Percentiles rank a stretch among this genome's conserved stretches.
These are phyloP conservation scores for Cardiocondyla obscurior DNA, from an alignment of 1,140 invertebrate genomes.

Conservation along the genomic window DNA sequence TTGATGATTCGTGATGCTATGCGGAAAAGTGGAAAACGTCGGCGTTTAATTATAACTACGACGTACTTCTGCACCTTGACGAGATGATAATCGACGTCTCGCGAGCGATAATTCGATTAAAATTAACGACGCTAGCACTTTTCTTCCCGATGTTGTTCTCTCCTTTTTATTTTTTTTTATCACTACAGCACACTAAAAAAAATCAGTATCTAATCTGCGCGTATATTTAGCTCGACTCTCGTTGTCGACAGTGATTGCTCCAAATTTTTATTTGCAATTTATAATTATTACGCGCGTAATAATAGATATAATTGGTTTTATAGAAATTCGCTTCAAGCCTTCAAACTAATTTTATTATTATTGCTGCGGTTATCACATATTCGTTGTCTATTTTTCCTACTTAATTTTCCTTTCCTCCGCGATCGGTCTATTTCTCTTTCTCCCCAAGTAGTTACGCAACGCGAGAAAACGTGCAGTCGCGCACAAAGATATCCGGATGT, in stretches of 20 bases:
- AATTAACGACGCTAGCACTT: not conserved
- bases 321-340: not conserved
- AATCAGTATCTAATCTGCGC: not conserved
- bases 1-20: not conserved
- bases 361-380: not conserved
- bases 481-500: conserved; percentile 18
- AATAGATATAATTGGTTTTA: not conserved
- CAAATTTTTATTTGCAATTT: not conserved
- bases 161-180: not conserved
- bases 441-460: not conserved
- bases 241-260: not conserved
- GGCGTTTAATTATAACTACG: not conserved
- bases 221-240: not conserved
- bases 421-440: not conserved
- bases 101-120: not conserved
- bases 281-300: not conserved
- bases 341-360: not conserved
- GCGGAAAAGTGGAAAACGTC: not conserved
- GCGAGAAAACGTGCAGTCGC: conserved; percentile 14
- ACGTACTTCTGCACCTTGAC: not conserved
- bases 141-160: not conserved
- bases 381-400: not conserved
- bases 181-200: not conserved
- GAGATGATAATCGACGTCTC: not conserved
- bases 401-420: not conserved